A percentile compares a stretch with the other conserved stretches of the same genome.
Evolutionary conservation across 2,888 invertebrate species (phyloP).

Genomic region (Hirtodrosophila confusa): DNA sequence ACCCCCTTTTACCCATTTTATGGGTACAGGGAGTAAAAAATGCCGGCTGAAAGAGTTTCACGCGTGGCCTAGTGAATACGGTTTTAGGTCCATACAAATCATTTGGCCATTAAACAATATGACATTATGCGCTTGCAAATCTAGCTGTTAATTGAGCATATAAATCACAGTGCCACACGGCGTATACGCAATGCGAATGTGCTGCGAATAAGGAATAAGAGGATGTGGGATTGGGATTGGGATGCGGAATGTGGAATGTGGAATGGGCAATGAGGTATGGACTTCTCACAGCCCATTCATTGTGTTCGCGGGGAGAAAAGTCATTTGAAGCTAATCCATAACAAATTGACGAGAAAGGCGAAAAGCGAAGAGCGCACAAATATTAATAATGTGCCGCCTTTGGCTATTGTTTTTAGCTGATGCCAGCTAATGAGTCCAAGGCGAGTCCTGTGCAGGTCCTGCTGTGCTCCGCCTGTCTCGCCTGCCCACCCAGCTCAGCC

Average conservation of each 20-base stretch:
- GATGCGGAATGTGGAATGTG: no score
- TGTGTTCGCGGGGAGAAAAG: not conserved
- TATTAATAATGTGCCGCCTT: conserved; percentile 53
- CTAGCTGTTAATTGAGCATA: conserved; percentile 43
- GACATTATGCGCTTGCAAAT: conserved; percentile 3
- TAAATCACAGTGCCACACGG: conserved; percentile 42
- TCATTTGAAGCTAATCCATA: conserved; percentile 52
- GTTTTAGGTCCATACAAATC: conserved; percentile 10
- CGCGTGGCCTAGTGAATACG: no score
- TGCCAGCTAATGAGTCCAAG: conserved; percentile 44
- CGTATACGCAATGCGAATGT: conserved; percentile 32
- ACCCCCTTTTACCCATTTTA: no score
- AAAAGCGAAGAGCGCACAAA: conserved; percentile 35
- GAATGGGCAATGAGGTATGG: no score
- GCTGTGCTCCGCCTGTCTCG: conserved; percentile 13
- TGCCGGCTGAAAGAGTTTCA: not conserved
- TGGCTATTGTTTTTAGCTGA: conserved; percentile 38
- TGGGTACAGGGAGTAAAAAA: no score
- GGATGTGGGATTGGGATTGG: no score
- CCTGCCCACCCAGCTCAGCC: not conserved
- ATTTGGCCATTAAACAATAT: conserved; percentile 30
- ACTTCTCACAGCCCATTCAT: no score
- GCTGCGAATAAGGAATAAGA: not conserved
- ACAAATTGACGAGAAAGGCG: conserved; percentile 35
- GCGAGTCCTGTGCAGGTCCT: conserved; percentile 8